These are phyloP conservation scores for Drosophila lini DNA, from an alignment of 1,140 invertebrate species.

Conservation along the genomic window DNA sequence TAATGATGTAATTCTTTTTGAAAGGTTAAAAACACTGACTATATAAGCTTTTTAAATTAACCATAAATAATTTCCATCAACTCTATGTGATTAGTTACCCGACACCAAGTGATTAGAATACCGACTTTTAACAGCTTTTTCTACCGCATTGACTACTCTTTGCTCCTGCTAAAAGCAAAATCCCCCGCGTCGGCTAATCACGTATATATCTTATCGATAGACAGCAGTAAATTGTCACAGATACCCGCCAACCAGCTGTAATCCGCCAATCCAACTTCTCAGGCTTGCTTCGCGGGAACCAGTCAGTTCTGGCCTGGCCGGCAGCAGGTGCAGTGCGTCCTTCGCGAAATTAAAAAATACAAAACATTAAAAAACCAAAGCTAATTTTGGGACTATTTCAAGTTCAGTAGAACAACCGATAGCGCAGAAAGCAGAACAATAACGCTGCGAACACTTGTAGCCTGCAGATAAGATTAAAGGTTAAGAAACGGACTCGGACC, in stretches of 20 bases:
- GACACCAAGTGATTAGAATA: neutral
- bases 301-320: slow-evolving; percentile 36
- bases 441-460: slow-evolving; percentile 15
- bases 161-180: slow-evolving; percentile 16
- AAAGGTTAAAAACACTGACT: too few species aligned
- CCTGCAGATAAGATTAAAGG: slow-evolving; percentile 62
- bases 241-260: slow-evolving; percentile 23
- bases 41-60: neutral
- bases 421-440: slow-evolving; percentile 20
- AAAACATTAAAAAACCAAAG: slow-evolving; percentile 1
- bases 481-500: slow-evolving; percentile 33
- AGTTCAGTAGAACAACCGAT: slow-evolving; percentile 49
- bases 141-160: slow-evolving; percentile 6
- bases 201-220: slow-evolving; percentile 44
- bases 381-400: slow-evolving; percentile 10
- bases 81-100: neutral
- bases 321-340: slow-evolving; percentile 32
- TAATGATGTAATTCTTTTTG: too few species aligned
- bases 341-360: neutral
- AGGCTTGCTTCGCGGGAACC: neutral
- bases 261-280: slow-evolving; percentile 10
- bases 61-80: neutral
- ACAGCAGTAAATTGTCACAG: slow-evolving; percentile 28
- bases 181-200: slow-evolving; percentile 33
- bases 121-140: neutral